Conservation (phyloP, 2,888 invertebrate genomes). For the Lamellibrachia columna region DNA sequence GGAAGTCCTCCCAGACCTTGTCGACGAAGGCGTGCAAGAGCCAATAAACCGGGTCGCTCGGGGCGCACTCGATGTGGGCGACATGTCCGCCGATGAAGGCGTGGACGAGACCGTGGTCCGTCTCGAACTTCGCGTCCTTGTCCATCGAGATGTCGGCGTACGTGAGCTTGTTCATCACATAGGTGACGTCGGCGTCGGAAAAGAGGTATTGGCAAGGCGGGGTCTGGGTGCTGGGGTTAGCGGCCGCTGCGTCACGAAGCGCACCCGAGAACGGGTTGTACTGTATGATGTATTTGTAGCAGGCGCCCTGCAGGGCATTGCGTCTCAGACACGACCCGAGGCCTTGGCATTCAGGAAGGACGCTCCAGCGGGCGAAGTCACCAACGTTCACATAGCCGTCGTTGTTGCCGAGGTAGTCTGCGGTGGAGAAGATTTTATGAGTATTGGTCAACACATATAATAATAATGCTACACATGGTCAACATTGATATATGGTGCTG, state of each 20-base stretch:
- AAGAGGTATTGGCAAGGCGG: slow-evolving; percentile 22
- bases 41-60: slow-evolving; percentile 63
- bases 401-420: slow-evolving; percentile 56
- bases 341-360: not conserved
- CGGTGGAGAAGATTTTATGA: slow-evolving; percentile 58
- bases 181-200: slow-evolving; percentile 27
- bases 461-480: too few relatives aligned
- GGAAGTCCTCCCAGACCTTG: slow-evolving; percentile 58
- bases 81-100: slow-evolving; percentile 61
- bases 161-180: slow-evolving; percentile 23
- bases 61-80: slow-evolving; percentile 55
- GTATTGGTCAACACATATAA: too few relatives aligned
- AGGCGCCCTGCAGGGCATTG: not conserved
- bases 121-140: slow-evolving; percentile 49
- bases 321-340: not conserved
- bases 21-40: slow-evolving; percentile 62
- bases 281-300: not conserved
- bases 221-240: not conserved
- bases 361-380: slow-evolving; percentile 10
- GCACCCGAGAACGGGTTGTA: not conserved
- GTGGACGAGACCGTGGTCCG: slow-evolving; percentile 52
- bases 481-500: too few relatives aligned
- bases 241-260: not conserved
- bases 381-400: not conserved
- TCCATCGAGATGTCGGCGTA: slow-evolving; percentile 28